Percentiles rank a stretch among this genome's conserved stretches.
phyloP scores from a whole-genome alignment of 2,888 invertebrate genomes.

The Hirtodrosophila duncani region DNA sequence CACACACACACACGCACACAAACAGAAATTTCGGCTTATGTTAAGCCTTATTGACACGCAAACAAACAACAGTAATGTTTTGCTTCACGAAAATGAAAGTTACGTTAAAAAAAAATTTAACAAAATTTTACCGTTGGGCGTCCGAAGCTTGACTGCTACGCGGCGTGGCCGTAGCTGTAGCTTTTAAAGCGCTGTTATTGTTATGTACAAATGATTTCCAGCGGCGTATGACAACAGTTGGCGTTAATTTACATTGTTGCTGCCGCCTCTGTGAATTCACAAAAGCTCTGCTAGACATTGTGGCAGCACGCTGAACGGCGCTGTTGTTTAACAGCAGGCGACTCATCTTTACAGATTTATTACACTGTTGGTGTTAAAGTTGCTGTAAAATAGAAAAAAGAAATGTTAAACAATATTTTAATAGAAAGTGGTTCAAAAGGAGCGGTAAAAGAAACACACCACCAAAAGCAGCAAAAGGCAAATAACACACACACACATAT shows the following conservation, averaged over 20 bases:
- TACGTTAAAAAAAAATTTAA: slow-evolving; percentile 21
- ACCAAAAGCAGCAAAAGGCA: no score
- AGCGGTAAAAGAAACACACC: no score
- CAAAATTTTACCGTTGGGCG: slow-evolving; percentile 54
- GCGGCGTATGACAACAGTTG: slow-evolving; percentile 67
- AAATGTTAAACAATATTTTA: no score
- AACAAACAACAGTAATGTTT: slow-evolving; percentile 2
- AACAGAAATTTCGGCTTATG: slow-evolving; percentile 5
- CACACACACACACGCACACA: neutral
- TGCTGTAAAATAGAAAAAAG: no score
- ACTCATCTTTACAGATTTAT: slow-evolving; percentile 72
- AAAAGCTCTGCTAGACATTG: slow-evolving; percentile 11
- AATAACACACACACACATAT: no score
- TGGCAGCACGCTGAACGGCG: slow-evolving; percentile 47
- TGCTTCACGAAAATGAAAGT: slow-evolving; percentile 6
- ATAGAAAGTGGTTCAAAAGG: no score
- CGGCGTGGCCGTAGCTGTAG: slow-evolving; percentile 28
- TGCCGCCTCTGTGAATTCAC: slow-evolving; percentile 35
- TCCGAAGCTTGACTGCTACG: slow-evolving; percentile 33
- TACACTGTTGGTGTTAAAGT: no score
- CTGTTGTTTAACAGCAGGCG: slow-evolving; percentile 63
- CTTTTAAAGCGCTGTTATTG: slow-evolving; percentile 48
- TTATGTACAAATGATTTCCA: slow-evolving; percentile 73
- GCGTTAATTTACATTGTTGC: slow-evolving; percentile 39
- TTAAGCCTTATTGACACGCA: slow-evolving; percentile 1